phyloP scores from a whole-genome alignment of 1,140 invertebrate genomes.

The Drosophila eugracilis region DNA sequence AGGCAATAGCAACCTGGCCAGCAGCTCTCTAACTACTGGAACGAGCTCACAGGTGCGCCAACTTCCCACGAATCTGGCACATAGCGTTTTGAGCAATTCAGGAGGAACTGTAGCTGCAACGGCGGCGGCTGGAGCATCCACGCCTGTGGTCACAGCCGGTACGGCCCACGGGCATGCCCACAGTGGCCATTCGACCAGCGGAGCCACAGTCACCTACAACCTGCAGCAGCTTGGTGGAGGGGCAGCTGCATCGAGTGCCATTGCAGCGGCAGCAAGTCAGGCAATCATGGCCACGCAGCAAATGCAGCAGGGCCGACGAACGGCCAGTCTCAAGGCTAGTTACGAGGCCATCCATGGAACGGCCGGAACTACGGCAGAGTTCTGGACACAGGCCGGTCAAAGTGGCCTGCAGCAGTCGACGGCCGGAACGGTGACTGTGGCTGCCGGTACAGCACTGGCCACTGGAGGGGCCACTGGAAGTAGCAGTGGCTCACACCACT shows the following conservation, averaged over 20 bases:
- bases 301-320: conserved; percentile 97
- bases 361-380: conserved; percentile 86
- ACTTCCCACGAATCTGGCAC: conserved; percentile 43
- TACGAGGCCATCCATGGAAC: conserved; percentile 92
- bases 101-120: conserved; percentile 33
- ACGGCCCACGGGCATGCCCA: conserved; percentile 23
- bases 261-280: conserved; percentile 97
- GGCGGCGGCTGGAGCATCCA: conserved; percentile 16
- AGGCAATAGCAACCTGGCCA: conserved; percentile 7
- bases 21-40: conserved; percentile 3
- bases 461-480: neutral
- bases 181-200: conserved; percentile 5
- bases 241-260: conserved; percentile 90
- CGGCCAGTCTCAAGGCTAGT: conserved; percentile 97
- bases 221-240: conserved; percentile 86
- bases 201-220: conserved; percentile 78
- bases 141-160: conserved; percentile 25
- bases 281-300: conserved; percentile 98
- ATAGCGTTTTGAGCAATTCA: conserved; percentile 29
- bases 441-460: conserved; percentile 1
- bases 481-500: conserved; percentile 27
- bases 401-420: conserved; percentile 10
- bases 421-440: conserved; percentile 33
- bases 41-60: conserved; percentile 53
- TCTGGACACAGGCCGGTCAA: conserved; percentile 79